These are phyloP conservation scores for Teinopalpus imperialis DNA, from an alignment of 2,888 invertebrate species.

Conservation along the genomic window DNA sequence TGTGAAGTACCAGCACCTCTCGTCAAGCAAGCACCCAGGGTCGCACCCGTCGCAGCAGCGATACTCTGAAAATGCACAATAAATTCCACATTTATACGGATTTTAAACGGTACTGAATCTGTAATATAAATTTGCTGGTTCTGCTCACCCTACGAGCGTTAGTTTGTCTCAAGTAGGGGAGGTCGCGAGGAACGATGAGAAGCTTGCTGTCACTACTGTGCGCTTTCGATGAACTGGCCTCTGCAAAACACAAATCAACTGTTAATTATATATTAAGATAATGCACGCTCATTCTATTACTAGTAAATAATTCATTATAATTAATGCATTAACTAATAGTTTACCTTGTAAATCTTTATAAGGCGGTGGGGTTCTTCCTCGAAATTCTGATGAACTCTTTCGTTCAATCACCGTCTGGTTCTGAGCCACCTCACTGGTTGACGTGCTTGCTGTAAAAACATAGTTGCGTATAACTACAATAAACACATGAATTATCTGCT, in stretches of 20 bases:
- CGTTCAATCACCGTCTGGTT: slow-evolving; percentile 48
- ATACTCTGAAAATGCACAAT: slow-evolving; percentile 61
- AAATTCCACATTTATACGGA: slow-evolving; percentile 16
- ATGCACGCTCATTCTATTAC: too few relatives aligned
- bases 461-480: slow-evolving; percentile 34
- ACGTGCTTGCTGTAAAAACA: slow-evolving; percentile 62
- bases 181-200: slow-evolving; percentile 72
- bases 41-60: slow-evolving; percentile 80
- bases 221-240: slow-evolving; percentile 66
- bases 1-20: slow-evolving; percentile 80
- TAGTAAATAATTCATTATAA: slow-evolving; percentile 35
- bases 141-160: slow-evolving; percentile 74
- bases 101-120: background rate
- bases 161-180: slow-evolving; percentile 77
- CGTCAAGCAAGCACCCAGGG: slow-evolving; percentile 81
- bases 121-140: background rate
- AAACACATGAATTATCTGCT: slow-evolving; percentile 49
- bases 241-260: slow-evolving; percentile 46
- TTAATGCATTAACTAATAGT: slow-evolving; percentile 27
- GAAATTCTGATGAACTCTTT: slow-evolving; percentile 48
- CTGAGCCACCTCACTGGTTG: slow-evolving; percentile 50
- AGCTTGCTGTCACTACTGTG: slow-evolving; percentile 65
- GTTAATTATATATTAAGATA: too few relatives aligned
- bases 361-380: slow-evolving; percentile 56
- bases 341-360: slow-evolving; percentile 66